Percentiles rank a stretch among this genome's conserved stretches.
Evolutionary conservation across 23 tunicate genomes (phyloP).

Genomic region (Botrylloides violaceus): DNA sequence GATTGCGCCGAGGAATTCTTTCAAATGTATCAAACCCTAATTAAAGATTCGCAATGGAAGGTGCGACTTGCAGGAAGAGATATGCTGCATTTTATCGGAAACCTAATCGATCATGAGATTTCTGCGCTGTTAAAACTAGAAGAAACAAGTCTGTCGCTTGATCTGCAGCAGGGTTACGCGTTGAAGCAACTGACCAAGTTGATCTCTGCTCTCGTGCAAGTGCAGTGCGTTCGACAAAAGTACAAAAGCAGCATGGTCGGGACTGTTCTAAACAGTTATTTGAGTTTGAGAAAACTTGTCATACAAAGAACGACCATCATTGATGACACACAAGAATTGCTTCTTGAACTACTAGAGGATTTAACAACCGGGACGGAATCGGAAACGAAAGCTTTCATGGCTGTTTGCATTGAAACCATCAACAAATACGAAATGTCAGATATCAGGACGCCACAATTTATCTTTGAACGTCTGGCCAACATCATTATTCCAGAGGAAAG

Average conservation of each 20-base stretch:
- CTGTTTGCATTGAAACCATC: slow-evolving; percentile 91
- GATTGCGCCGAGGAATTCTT: slow-evolving; percentile 73
- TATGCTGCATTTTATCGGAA: slow-evolving; percentile 46
- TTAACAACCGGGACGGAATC: slow-evolving; percentile 79
- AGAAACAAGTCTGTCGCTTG: slow-evolving; percentile 60
- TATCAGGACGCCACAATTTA: slow-evolving; percentile 84
- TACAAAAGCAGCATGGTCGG: slow-evolving; percentile 76
- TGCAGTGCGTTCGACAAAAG: slow-evolving; percentile 45
- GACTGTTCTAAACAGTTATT: slow-evolving; percentile 78
- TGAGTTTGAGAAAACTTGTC: slow-evolving; percentile 76
- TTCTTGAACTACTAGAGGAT: slow-evolving; percentile 86
- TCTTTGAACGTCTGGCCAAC: slow-evolving; percentile 92
- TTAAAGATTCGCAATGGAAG: slow-evolving; percentile 60
- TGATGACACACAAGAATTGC: slow-evolving; percentile 81
- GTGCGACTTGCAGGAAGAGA: slow-evolving; percentile 65
- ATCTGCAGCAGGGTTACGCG: slow-evolving; percentile 88
- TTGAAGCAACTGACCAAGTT: slow-evolving; percentile 72
- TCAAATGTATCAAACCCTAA: slow-evolving; percentile 55
- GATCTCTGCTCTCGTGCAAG: slow-evolving; percentile 72
- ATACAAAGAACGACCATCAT: slow-evolving; percentile 86
- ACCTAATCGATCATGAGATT: slow-evolving; percentile 70
- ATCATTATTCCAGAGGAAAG: slow-evolving; percentile 89
- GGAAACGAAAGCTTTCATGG: slow-evolving; percentile 79
- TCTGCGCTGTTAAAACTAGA: slow-evolving; percentile 53
- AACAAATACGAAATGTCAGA: slow-evolving; percentile 77